Evolutionary conservation across 2,888 invertebrate genomes (phyloP).

Genomic region (Dolichomitus sp.): DNA sequence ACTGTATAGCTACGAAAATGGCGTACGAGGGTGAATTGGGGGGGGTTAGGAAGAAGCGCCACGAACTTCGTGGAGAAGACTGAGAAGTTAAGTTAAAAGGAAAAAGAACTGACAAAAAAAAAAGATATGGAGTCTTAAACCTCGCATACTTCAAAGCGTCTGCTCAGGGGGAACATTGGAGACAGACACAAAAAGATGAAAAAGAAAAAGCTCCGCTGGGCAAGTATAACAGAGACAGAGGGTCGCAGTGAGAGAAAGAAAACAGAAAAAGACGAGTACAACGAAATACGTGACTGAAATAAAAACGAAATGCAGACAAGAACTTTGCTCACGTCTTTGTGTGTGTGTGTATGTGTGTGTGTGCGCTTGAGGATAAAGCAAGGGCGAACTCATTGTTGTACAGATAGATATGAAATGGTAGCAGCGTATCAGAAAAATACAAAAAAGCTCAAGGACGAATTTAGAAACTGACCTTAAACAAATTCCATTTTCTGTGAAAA

Average conservation of each 20-base stretch:
- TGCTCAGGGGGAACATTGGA: conserved; percentile 45
- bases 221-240: conserved; percentile 41
- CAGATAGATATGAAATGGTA: background rate
- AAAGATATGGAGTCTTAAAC: conserved; percentile 10
- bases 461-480: background rate
- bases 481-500: background rate
- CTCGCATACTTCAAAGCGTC: conserved; percentile 38
- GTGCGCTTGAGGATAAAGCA: conserved; percentile 11
- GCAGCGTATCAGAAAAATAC: background rate
- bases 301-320: conserved; percentile 41
- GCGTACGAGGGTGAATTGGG: background rate
- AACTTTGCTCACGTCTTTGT: conserved; percentile 33
- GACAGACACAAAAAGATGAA: conserved; percentile 61
- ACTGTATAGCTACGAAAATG: conserved; percentile 23
- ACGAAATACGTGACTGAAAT: conserved; percentile 57
- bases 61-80: conserved; percentile 20
- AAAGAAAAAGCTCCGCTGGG: conserved; percentile 46
- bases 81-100: conserved; percentile 14
- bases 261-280: conserved; percentile 50
- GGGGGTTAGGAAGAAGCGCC: conserved; percentile 8
- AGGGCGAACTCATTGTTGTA: conserved; percentile 15
- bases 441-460: background rate
- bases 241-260: conserved; percentile 34
- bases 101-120: background rate
- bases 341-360: background rate